phyloP scores from a whole-genome alignment of 2,113 vertebrate species.

The Callopanchax toddi region DNA sequence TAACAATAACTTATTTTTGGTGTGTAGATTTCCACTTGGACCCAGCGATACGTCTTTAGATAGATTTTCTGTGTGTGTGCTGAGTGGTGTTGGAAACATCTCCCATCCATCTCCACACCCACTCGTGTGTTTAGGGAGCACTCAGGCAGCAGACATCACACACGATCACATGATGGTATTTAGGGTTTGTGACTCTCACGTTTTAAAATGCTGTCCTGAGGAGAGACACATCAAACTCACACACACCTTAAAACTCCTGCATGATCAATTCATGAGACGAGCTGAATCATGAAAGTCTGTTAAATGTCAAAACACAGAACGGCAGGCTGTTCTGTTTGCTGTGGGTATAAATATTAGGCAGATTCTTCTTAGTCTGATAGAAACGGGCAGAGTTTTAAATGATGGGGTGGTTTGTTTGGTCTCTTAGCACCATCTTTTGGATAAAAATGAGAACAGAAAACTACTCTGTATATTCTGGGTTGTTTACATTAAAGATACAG shows the following conservation, averaged over 20 bases:
- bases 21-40: no score
- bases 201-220: neutral
- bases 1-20: no score
- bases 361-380: neutral
- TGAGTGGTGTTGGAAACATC: no score
- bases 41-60: no score
- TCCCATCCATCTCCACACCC: no score
- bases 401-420: neutral
- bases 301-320: conserved; percentile 8
- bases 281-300: neutral
- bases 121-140: no score
- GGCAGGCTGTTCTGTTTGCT: neutral
- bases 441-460: neutral
- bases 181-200: no score
- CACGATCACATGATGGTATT: no score
- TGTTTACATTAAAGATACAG: no score
- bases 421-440: conserved; percentile 33
- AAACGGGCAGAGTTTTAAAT: neutral
- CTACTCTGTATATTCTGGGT: neutral
- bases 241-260: no score
- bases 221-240: neutral
- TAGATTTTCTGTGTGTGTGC: no score
- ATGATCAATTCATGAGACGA: neutral
- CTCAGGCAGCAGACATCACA: no score
- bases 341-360: neutral